A percentile compares a stretch with the other conserved stretches of the same genome.
phyloP scores from a whole-genome alignment of 1,140 invertebrate species.

The Zaprionus africanus region DNA sequence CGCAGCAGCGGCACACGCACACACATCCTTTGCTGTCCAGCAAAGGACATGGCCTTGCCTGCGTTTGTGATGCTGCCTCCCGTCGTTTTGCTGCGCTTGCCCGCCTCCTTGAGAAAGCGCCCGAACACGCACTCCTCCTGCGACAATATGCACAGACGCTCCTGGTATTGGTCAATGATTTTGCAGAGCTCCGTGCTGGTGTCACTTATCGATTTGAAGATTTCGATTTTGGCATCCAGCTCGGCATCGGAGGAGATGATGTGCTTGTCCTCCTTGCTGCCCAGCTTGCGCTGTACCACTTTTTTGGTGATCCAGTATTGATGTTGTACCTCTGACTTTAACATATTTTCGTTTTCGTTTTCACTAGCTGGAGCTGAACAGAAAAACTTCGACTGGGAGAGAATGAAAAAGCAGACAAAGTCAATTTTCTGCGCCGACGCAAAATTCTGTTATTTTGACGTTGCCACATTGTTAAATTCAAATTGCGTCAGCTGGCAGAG shows the following conservation, averaged over 20 bases:
- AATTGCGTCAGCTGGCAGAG: not conserved
- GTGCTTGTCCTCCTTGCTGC: slow-evolving; percentile 99
- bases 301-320: slow-evolving; percentile 99
- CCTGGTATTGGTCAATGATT: slow-evolving; percentile 97
- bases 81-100: slow-evolving; percentile 93
- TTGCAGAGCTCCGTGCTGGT: slow-evolving; percentile 95
- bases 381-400: slow-evolving; percentile 34
- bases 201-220: slow-evolving; percentile 97
- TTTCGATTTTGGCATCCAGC: slow-evolving; percentile 98
- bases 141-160: slow-evolving; percentile 95
- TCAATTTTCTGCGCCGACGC: slow-evolving; percentile 40
- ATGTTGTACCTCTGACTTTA: slow-evolving; percentile 89
- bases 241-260: slow-evolving; percentile 98
- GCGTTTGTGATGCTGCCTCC: slow-evolving; percentile 97
- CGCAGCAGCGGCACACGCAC: slow-evolving; percentile 94
- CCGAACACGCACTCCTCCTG: slow-evolving; percentile 98
- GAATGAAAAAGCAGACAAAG: slow-evolving; percentile 37
- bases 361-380: slow-evolving; percentile 32
- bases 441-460: slow-evolving; percentile 32
- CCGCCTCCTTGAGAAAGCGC: slow-evolving; percentile 96
- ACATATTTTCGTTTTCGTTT: slow-evolving; percentile 63
- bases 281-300: slow-evolving; percentile 95
- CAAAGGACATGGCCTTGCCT: slow-evolving; percentile 97
- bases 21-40: slow-evolving; percentile 96
- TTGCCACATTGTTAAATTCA: slow-evolving; percentile 21